Percentiles rank a stretch among this genome's conserved stretches.
Conservation (phyloP, 2,113 vertebrate genomes). For the Petaurus breviceps region DNA sequence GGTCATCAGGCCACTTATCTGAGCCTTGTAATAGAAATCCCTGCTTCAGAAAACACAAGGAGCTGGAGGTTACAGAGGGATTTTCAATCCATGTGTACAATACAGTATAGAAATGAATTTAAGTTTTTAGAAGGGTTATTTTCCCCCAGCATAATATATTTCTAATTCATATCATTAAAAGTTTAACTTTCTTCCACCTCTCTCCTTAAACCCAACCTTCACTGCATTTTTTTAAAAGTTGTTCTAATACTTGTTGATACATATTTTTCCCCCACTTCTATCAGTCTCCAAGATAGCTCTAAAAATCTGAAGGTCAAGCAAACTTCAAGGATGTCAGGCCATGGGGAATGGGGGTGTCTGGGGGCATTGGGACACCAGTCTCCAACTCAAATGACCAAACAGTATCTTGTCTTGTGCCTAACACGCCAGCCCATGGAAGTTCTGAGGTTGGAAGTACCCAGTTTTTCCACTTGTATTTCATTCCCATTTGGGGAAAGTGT, state of each 20-base stretch:
- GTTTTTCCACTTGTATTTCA: constrained; percentile 50
- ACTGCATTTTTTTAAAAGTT: background rate
- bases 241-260: background rate
- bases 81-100: background rate
- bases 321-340: background rate
- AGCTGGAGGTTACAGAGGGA: background rate
- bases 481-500: constrained; percentile 49
- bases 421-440: constrained; percentile 6
- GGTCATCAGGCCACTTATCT: constrained; percentile 1
- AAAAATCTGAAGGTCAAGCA: background rate
- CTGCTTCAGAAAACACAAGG: constrained; percentile 39
- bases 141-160: background rate
- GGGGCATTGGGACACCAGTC: background rate
- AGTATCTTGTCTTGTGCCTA: background rate
- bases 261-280: background rate
- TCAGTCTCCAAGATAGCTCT: background rate
- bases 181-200: background rate
- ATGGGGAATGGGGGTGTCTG: background rate
- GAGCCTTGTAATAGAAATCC: background rate
- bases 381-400: constrained; percentile 7
- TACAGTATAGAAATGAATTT: background rate
- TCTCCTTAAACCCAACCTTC: background rate
- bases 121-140: background rate
- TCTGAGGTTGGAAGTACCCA: constrained; percentile 23
- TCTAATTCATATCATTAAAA: background rate